Evolutionary conservation across 1,140 invertebrate species (phyloP).

Genomic region (Notospermus geniculatus): DNA sequence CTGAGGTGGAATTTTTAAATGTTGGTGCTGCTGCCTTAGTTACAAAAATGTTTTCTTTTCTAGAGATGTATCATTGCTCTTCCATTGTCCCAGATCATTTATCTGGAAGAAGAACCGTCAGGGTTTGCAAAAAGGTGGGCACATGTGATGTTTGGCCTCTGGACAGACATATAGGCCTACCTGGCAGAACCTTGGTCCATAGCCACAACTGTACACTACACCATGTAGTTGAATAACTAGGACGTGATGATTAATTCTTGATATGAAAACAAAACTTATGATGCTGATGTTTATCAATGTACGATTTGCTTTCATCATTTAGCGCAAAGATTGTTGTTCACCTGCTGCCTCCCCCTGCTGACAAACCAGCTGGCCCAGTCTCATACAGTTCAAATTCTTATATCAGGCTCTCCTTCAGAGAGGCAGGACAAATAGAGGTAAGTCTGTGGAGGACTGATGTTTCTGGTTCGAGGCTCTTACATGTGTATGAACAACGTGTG

Average conservation of each 20-base stretch:
- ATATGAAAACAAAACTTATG: no score
- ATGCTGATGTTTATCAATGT: no score
- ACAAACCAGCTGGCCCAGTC: conserved; percentile 72
- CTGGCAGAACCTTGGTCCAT: no score
- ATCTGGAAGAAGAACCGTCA: conserved; percentile 76
- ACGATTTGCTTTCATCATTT: conserved; percentile 2
- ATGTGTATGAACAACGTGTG: no score
- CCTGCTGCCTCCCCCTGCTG: conserved; percentile 65
- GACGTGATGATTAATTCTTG: background rate
- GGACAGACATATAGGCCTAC: no score
- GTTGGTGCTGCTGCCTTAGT: no score
- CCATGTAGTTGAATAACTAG: no score
- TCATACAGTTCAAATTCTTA: conserved; percentile 69
- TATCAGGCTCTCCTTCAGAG: conserved; percentile 85
- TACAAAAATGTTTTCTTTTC: conserved; percentile 36
- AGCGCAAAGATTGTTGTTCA: conserved; percentile 81
- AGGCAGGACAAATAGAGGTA: conserved; percentile 69
- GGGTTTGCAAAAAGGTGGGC: conserved; percentile 61
- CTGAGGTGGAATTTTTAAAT: background rate
- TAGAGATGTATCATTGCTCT: conserved; percentile 67
- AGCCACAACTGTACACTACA: no score
- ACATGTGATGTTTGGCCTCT: conserved; percentile 33
- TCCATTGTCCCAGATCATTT: conserved; percentile 69
- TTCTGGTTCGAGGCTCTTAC: no score
- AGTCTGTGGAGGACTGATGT: no score